phyloP scores from a whole-genome alignment of 2,797 vertebrate species.

The Salmo trutta region DNA sequence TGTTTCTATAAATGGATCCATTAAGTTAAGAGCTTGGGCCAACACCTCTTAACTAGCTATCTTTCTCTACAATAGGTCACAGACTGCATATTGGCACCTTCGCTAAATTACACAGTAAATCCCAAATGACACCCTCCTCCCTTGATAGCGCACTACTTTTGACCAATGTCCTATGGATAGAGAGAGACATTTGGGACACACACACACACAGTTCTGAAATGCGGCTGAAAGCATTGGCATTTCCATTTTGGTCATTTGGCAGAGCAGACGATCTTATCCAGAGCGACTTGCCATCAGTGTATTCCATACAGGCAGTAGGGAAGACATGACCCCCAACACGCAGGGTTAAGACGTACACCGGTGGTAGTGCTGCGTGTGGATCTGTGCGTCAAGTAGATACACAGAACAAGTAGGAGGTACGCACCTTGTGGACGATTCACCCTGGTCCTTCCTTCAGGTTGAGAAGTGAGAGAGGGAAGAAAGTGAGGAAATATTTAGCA shows the following conservation, averaged over 20 bases:
- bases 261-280: not conserved
- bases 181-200: not conserved
- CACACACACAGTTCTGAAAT: not conserved
- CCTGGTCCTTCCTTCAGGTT: conserved; percentile 90
- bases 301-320: not conserved
- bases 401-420: conserved; percentile 38
- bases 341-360: not conserved
- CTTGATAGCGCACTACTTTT: too few species aligned
- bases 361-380: too few species aligned
- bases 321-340: not conserved
- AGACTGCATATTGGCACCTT: not conserved
- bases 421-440: conserved; percentile 76
- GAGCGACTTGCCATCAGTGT: not conserved
- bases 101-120: not conserved
- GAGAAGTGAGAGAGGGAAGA: conserved; percentile 64
- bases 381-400: too few species aligned
- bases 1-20: conserved; percentile 19
- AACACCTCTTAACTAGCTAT: conserved; percentile 16
- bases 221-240: not conserved
- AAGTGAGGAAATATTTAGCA: conserved; percentile 58
- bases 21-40: conserved; percentile 13
- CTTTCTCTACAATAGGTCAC: not conserved
- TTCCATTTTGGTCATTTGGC: not conserved
- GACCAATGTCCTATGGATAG: not conserved
- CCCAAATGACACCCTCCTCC: too few species aligned